These are phyloP conservation scores for Philereme vetulata DNA, from an alignment of 2,888 invertebrate species.

Conservation along the genomic window DNA sequence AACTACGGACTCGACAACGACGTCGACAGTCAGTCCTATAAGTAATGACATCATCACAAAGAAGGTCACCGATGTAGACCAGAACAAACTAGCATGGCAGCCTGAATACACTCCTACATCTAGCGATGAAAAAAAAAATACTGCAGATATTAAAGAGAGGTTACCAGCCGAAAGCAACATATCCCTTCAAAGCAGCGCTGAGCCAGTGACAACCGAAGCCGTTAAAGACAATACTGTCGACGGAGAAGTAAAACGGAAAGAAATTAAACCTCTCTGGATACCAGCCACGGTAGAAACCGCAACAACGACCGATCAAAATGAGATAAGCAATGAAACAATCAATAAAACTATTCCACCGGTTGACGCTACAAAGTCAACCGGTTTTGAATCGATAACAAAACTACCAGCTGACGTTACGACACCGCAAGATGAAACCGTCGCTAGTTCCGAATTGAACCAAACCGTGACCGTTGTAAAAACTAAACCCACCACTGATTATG, in stretches of 20 bases:
- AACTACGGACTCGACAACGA: slow-evolving; percentile 49
- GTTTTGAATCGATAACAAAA: slow-evolving; percentile 81
- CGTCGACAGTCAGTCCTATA: slow-evolving; percentile 49
- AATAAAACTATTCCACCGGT: slow-evolving; percentile 60
- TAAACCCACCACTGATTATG: slow-evolving; percentile 61
- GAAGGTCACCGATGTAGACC: slow-evolving; percentile 59
- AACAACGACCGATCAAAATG: slow-evolving; percentile 48
- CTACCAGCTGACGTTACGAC: slow-evolving; percentile 72
- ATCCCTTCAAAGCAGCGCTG: slow-evolving; percentile 58
- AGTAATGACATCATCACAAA: slow-evolving; percentile 63
- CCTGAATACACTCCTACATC: slow-evolving; percentile 49
- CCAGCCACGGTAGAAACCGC: slow-evolving; percentile 51
- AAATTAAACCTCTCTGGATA: slow-evolving; percentile 57
- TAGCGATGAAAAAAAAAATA: slow-evolving; percentile 43
- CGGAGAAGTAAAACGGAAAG: slow-evolving; percentile 42
- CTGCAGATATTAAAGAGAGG: slow-evolving; percentile 61
- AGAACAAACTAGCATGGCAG: slow-evolving; percentile 64
- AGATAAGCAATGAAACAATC: slow-evolving; percentile 50
- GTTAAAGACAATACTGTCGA: slow-evolving; percentile 43
- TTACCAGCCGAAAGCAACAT: slow-evolving; percentile 67
- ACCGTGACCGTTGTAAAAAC: slow-evolving; percentile 47
- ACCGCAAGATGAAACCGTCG: slow-evolving; percentile 65
- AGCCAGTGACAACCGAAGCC: slow-evolving; percentile 50
- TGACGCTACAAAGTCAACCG: slow-evolving; percentile 64
- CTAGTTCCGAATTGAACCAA: slow-evolving; percentile 57